Percentiles rank a stretch among this genome's conserved stretches.
These are phyloP conservation scores for Scaptodrosophila lebanonensis DNA, from an alignment of 1,140 invertebrate genomes.

Conservation along the genomic window DNA sequence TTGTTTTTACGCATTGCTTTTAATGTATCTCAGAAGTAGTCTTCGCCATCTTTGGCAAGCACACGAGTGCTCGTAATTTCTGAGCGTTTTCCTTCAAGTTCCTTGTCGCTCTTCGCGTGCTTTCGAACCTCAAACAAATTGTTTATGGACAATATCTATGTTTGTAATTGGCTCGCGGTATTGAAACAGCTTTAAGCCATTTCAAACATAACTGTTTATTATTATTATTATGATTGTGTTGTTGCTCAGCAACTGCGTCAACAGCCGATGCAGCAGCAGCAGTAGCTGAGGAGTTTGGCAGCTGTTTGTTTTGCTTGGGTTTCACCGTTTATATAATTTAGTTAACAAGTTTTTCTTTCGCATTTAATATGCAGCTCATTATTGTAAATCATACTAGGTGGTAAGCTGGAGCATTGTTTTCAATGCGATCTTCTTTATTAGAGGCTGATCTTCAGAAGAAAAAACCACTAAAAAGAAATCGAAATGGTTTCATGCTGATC, in stretches of 20 bases:
- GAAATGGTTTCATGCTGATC: too few species aligned
- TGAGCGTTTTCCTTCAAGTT: slow-evolving; percentile 15
- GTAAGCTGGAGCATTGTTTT: too few species aligned
- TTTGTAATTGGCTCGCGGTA: too few species aligned
- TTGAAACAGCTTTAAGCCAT: slow-evolving; percentile 16
- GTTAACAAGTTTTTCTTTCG: slow-evolving; percentile 1
- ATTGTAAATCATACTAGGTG: too few species aligned
- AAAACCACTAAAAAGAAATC: too few species aligned
- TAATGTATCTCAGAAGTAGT: slow-evolving; percentile 27
- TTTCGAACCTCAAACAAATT: slow-evolving; percentile 5
- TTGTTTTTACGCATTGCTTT: slow-evolving; percentile 19
- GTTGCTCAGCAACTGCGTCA: slow-evolving; percentile 21
- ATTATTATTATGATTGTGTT: slow-evolving; percentile 5
- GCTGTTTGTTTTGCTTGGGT: slow-evolving; percentile 5
- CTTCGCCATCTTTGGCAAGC: slow-evolving; percentile 33
- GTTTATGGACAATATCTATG: slow-evolving; percentile 9
- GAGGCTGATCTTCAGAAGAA: too few species aligned
- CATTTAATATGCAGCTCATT: not conserved
- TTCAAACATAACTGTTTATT: slow-evolving; percentile 28
- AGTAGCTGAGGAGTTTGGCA: slow-evolving; percentile 1
- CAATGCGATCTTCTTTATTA: too few species aligned
- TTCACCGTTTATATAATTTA: slow-evolving; percentile 30
- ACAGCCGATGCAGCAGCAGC: not conserved
- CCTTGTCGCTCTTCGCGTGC: too few species aligned
- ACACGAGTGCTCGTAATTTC: slow-evolving; percentile 30